Percentiles rank a stretch among this genome's conserved stretches.
Evolutionary conservation across 2,888 invertebrate species (phyloP).

Genomic region (Pandemis corylana): DNA sequence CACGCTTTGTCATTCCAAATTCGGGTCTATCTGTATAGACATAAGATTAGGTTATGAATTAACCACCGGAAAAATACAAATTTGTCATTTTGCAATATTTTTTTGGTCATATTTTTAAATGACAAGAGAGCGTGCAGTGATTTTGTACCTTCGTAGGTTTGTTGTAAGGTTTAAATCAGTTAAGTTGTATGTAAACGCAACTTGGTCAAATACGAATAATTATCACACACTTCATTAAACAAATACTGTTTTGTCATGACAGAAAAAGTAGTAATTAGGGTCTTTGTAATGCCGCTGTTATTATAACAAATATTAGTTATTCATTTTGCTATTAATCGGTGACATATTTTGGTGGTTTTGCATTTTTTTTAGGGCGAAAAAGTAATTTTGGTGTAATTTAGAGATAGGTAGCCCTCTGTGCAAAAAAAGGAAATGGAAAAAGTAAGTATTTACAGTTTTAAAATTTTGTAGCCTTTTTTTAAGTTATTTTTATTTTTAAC

Average conservation of each 20-base stretch:
- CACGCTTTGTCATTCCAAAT: background rate
- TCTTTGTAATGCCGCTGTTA: conserved; percentile 51
- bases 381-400: background rate
- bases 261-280: conserved; percentile 55
- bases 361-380: background rate
- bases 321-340: conserved; percentile 48
- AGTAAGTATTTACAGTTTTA: no score
- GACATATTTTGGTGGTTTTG: conserved; percentile 47
- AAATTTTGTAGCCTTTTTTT: no score
- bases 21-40: background rate
- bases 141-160: background rate
- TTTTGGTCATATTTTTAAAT: background rate
- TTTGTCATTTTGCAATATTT: conserved; percentile 12
- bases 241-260: conserved; percentile 64
- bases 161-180: background rate
- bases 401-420: background rate
- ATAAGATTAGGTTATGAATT: background rate
- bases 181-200: background rate
- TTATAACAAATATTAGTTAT: conserved; percentile 62
- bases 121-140: no score
- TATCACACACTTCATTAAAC: conserved; percentile 58
- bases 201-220: conserved; percentile 42
- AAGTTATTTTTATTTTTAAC: no score
- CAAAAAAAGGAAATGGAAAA: background rate
- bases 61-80: background rate